Conservation (phyloP, 2,888 invertebrate species). For the Eulithis prunata region DNA sequence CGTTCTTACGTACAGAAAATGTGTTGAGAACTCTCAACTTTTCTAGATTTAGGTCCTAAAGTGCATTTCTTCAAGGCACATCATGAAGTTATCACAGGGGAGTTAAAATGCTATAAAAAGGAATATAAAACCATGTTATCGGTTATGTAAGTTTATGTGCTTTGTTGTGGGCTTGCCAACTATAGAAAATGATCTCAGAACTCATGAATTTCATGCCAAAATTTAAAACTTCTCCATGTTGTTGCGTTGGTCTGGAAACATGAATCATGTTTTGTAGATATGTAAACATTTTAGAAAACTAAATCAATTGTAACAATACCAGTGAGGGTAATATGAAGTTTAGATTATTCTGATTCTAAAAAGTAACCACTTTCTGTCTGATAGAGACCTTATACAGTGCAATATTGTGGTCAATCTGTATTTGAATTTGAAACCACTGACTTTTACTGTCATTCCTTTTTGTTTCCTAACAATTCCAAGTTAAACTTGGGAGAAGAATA, state of each 20-base stretch:
- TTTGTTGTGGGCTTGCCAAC: constrained; percentile 58
- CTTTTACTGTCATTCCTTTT: too few relatives aligned
- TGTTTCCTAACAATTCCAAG: too few relatives aligned
- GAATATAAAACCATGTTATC: constrained; percentile 74
- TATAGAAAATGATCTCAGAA: constrained; percentile 42
- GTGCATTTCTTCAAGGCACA: constrained; percentile 29
- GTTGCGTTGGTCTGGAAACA: constrained; percentile 1
- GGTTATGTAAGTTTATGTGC: constrained; percentile 70
- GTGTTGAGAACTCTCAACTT: constrained; percentile 1
- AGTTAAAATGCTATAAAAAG: constrained; percentile 67
- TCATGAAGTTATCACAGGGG: constrained; percentile 52
- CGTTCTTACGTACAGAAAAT: constrained; percentile 9
- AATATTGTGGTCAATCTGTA: too few relatives aligned
- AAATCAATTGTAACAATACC: neutral
- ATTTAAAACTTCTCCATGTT: constrained; percentile 3
- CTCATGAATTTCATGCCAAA: constrained; percentile 43
- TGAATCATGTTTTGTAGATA: constrained; percentile 12
- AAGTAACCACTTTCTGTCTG: too few relatives aligned
- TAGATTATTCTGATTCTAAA: too few relatives aligned
- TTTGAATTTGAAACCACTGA: too few relatives aligned
- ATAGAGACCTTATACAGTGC: too few relatives aligned
- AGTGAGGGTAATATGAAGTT: too few relatives aligned
- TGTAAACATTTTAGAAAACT: neutral
- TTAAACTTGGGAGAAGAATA: too few relatives aligned
- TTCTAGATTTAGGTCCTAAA: constrained; percentile 19